Conservation (phyloP, 2,797 vertebrate genomes). For the Rhyacichthys aspro region DNA sequence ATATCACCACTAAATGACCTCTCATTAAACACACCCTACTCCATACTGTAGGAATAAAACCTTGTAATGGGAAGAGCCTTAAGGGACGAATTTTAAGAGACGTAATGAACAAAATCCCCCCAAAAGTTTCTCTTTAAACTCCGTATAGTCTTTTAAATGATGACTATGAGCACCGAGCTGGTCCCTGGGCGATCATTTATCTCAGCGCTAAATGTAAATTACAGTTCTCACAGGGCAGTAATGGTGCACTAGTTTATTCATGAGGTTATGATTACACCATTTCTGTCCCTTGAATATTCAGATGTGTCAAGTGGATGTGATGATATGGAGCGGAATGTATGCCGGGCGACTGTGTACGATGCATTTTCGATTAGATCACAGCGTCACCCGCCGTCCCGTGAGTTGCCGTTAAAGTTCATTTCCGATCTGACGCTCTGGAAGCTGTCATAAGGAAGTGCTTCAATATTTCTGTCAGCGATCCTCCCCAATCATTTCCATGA, state of each 20-base stretch:
- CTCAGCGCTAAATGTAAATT: constrained; percentile 65
- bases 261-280: constrained; percentile 67
- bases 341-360: constrained; percentile 12
- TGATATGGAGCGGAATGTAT: constrained; percentile 40
- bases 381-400: constrained; percentile 15
- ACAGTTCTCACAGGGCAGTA: constrained; percentile 65
- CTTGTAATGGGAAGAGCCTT: constrained; percentile 52
- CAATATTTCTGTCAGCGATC: background rate
- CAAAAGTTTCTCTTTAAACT: constrained; percentile 60
- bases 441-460: constrained; percentile 52
- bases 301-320: constrained; percentile 58
- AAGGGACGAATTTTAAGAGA: constrained; percentile 52
- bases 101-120: constrained; percentile 53
- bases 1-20: constrained; percentile 58
- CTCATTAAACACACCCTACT: constrained; percentile 46
- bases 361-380: constrained; percentile 55
- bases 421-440: constrained; percentile 28
- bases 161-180: constrained; percentile 37
- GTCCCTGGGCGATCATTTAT: constrained; percentile 62
- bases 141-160: constrained; percentile 53
- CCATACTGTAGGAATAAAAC: constrained; percentile 47
- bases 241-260: constrained; percentile 73
- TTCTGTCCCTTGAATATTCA: constrained; percentile 72
- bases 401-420: constrained; percentile 39
- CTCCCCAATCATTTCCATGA: too few species aligned